Percentiles rank a stretch among this genome's conserved stretches.
Evolutionary conservation across 2,888 invertebrate genomes (phyloP).

Genomic region (Eupithecia inturbata): DNA sequence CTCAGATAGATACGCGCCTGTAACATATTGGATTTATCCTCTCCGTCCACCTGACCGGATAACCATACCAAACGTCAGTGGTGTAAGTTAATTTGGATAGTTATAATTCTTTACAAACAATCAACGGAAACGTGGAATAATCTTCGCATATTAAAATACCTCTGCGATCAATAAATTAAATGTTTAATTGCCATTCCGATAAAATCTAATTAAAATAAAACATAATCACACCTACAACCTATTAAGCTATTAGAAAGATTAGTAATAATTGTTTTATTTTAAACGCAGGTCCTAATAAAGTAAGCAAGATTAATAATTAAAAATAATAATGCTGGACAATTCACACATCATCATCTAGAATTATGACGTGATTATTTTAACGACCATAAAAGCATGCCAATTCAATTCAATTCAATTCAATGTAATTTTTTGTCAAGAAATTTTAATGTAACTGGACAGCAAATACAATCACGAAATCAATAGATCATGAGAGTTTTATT

Average conservation of each 20-base stretch:
- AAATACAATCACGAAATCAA: too few relatives aligned
- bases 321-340: too few relatives aligned
- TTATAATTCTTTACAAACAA: conserved; percentile 4
- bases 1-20: background rate
- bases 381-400: too few relatives aligned
- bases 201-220: background rate
- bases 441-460: too few relatives aligned
- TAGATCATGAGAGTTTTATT: too few relatives aligned
- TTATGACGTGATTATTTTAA: too few relatives aligned
- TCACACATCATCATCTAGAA: too few relatives aligned
- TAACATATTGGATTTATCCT: background rate
- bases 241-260: conserved; percentile 1
- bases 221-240: background rate
- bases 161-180: conserved; percentile 9
- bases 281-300: conserved; percentile 1
- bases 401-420: too few relatives aligned
- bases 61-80: background rate
- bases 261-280: background rate
- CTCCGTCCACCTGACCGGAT: background rate
- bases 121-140: background rate
- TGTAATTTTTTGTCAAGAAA: too few relatives aligned
- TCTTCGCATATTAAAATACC: background rate
- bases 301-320: background rate
- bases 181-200: background rate
- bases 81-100: background rate